phyloP scores from a whole-genome alignment of 2,888 invertebrate species.

The Hydroisotoma schaefferi region DNA sequence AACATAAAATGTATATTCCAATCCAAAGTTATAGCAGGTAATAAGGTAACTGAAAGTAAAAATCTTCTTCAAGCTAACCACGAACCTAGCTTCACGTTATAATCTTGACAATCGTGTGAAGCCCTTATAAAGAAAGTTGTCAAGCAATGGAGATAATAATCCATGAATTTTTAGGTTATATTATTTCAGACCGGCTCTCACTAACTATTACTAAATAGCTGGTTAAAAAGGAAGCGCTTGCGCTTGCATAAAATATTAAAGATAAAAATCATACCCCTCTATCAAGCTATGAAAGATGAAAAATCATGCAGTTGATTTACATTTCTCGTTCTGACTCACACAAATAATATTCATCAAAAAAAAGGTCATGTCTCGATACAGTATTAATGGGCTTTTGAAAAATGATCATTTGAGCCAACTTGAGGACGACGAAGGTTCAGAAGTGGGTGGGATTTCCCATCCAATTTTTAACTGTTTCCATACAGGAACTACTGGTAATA shows the following conservation, averaged over 20 bases:
- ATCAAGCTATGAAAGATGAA: background rate
- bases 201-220: too few species aligned
- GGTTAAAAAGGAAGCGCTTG: slow-evolving; percentile 10
- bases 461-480: slow-evolving; percentile 7
- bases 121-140: too few species aligned
- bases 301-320: background rate
- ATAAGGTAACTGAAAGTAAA: too few species aligned
- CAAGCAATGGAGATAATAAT: too few species aligned
- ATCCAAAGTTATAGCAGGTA: too few species aligned
- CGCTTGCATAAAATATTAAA: background rate
- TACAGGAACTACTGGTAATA: background rate
- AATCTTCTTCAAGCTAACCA: too few species aligned
- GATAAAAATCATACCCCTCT: background rate
- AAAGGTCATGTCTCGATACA: slow-evolving; percentile 27
- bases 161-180: too few species aligned
- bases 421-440: background rate
- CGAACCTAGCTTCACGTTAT: too few species aligned
- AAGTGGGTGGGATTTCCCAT: background rate
- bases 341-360: too few species aligned
- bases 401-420: background rate
- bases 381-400: slow-evolving; percentile 10
- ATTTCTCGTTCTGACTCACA: background rate
- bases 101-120: too few species aligned
- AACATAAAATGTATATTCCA: too few species aligned
- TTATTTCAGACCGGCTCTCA: too few species aligned